Conservation (phyloP, 2,888 invertebrate genomes). For the Dione vanillae region DNA sequence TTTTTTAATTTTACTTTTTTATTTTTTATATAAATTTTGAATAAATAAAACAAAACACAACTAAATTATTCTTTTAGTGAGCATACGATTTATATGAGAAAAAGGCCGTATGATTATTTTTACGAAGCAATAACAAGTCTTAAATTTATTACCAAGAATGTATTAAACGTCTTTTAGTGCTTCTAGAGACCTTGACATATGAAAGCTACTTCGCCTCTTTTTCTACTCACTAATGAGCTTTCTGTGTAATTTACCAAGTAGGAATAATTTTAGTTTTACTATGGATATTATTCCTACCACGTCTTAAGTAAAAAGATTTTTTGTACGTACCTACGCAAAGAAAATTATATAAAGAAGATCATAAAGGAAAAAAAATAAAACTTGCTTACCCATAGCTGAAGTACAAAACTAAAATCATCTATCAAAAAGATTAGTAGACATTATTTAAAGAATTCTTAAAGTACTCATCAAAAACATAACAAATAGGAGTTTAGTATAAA, state of each 20-base stretch:
- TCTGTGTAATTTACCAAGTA: slow-evolving; percentile 6
- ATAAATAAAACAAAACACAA: not conserved
- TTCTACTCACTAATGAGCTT: slow-evolving; percentile 15
- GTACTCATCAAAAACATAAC: not conserved
- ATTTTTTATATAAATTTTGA: not conserved
- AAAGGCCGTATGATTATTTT: not conserved
- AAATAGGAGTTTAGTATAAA: not conserved
- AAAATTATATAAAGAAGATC: no score
- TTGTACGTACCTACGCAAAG: not conserved
- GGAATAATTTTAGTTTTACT: slow-evolving; percentile 11
- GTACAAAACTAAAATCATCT: no score
- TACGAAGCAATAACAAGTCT: slow-evolving; percentile 9
- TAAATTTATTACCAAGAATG: slow-evolving; percentile 14
- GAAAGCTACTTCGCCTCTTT: slow-evolving; percentile 13
- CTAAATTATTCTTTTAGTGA: not conserved
- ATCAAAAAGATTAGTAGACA: no score
- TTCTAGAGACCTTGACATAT: slow-evolving; percentile 8
- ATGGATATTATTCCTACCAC: not conserved
- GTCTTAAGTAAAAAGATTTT: not conserved
- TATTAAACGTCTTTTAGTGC: slow-evolving; percentile 14
- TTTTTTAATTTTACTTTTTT: no score
- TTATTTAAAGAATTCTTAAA: no score
- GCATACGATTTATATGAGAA: not conserved
- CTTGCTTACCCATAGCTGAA: not conserved
- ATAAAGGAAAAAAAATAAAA: not conserved